Evolutionary conservation across 2,113 vertebrate species (phyloP), one percentile per base, ranked within the genome.

Genomic region (Puma concolor): DNA sequence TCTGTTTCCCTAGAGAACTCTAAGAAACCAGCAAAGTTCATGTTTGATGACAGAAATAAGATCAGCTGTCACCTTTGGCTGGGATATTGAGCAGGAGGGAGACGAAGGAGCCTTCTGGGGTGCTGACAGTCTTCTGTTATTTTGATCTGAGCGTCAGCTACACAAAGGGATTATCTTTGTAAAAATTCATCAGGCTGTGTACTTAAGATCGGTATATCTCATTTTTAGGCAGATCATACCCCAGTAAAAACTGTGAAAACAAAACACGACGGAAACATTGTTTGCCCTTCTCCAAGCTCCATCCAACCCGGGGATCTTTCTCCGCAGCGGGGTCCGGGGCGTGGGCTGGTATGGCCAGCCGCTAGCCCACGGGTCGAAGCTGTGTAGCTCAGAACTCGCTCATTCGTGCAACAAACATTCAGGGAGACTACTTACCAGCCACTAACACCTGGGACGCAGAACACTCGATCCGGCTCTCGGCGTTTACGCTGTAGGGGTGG

Each of bases 351-450:
- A 2, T 1, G 8, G 33, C 38, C 25, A 17, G 25, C 52, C 7
- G 0, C 33, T 81, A 12, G 25, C 66, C 38, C 52, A 2, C 10
- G 5, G 27, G 69, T 66, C 3, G 29, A 54, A 41, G 29, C 69
- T 31, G 44, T 54, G 1, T 3, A 9, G 19, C 41, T 95, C 88
- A 76, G 69, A 83, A 52, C 27, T 33, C 41, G 7, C 6, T 13
- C 41, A 9, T 33, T 52, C 66, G 16, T 9, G 41, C 85, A 63
- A 25, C 60, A 31, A 54, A 29, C 44, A 29, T n/a, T 33, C 57
- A 84, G 44, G 50, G 2, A 10, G 67, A 21, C 23, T 14, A 4
- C n/a, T 11, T 14, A 4, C n/a, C 1, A 3, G 2, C n/a, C 27
- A 23, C 69, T 44, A 3, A 41, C 29, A 16, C 9, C 63, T 21